Evolutionary conservation across 2,113 vertebrate genomes (phyloP), one percentile per base, ranked within the genome.

Genomic region (Oceanites oceanicus): DNA sequence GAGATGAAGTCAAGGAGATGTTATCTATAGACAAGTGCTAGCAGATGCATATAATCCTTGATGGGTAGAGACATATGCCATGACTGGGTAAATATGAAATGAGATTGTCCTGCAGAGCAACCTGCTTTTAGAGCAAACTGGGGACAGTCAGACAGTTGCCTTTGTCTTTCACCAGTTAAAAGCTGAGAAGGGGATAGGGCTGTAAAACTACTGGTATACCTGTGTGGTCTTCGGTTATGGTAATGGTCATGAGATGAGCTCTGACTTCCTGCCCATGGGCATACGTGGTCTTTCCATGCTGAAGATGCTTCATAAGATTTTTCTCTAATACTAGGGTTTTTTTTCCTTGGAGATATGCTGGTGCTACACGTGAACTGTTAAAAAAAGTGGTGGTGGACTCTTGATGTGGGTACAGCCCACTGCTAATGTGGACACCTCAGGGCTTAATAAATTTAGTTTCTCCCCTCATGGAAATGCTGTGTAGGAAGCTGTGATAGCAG

Each of bases 21-120:
- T 42, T 55, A 49, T 11, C 18, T 90, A 11, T 9, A 56, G 11
- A n/a, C 21, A 73, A 68, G 15, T 49, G 17, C 2, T 63, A 50
- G 13, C 17, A 63, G 42, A 47, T 66, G 19, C 11, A 12, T 7
- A 5, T 14, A 67, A 42, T 38, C 17, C 17, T 79, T 71, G 18
- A 5, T 63, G 38, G 8, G 16, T 49, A 58, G 47, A 38, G 27
- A 67, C 27, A 34, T 0, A 0, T 73, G 5, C 10, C 50, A 10
- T 40, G 27, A 40, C 32, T 61, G n/a, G 12, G 30, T 82, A 66
- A 73, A 88, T 61, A 73, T 2, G 3, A 67, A 67, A 67, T 47
- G 30, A 58, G 30, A 45, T 65, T 77, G 73, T 49, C 23, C 7
- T 72, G 21, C 27, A 59, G 38, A 85, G n/a, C 7, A 59, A 65